Evolutionary conservation across 2,797 vertebrate genomes (phyloP).

Genomic region (Sparidentex hasta): DNA sequence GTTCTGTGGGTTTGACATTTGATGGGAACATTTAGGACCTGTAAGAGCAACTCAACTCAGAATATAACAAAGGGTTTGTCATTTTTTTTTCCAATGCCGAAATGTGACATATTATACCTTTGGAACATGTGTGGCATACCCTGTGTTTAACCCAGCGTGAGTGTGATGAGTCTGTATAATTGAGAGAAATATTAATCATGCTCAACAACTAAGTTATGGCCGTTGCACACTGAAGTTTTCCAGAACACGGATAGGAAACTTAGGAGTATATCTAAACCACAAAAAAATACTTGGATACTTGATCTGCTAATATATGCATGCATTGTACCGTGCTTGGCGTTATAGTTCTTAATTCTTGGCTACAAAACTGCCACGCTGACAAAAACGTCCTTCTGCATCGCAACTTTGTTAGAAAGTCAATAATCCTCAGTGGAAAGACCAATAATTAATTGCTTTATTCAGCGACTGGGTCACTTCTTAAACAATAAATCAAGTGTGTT

Average conservation of each 20-base stretch:
- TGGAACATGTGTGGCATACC: background rate
- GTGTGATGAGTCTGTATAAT: background rate
- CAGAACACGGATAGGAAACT: background rate
- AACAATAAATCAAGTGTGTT: conserved; percentile 38
- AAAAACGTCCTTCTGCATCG: background rate
- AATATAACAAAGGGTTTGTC: no score
- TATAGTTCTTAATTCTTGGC: background rate
- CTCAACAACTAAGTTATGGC: background rate
- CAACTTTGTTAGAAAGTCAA: conserved; percentile 15
- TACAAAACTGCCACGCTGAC: background rate
- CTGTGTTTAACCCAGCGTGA: background rate
- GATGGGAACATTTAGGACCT: no score
- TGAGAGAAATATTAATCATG: background rate
- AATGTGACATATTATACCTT: no score
- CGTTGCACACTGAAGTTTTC: background rate
- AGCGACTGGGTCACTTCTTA: conserved; percentile 26
- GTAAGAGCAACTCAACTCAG: no score
- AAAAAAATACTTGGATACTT: background rate
- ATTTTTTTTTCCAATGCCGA: no score
- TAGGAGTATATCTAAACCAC: background rate
- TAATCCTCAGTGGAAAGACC: conserved; percentile 24
- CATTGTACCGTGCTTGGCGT: background rate
- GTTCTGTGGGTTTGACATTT: no score
- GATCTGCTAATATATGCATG: background rate
- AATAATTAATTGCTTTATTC: conserved; percentile 41